Conservation (phyloP, 2,888 invertebrate genomes). For the Xestia sexstrigata region DNA sequence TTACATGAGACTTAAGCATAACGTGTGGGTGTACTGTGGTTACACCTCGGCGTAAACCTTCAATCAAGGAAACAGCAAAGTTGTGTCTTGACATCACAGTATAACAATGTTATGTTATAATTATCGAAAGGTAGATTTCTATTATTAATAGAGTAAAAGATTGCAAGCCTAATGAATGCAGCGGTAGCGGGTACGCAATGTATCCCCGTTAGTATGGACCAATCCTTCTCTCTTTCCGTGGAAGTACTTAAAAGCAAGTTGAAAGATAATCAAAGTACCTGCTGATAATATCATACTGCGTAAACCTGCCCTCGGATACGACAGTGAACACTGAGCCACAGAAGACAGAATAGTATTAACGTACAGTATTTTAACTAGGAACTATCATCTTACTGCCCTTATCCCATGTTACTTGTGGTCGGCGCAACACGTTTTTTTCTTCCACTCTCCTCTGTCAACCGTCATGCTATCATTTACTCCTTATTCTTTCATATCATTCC, state of each 20-base stretch:
- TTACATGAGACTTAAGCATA: background rate
- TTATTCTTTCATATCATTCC: too few species aligned
- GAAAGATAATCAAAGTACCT: constrained; percentile 5
- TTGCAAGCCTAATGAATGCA: background rate
- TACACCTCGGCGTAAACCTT: background rate
- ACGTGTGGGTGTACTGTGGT: background rate
- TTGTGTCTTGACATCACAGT: too few species aligned
- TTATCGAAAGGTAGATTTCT: background rate
- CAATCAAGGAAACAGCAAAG: too few species aligned
- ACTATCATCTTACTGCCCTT: too few species aligned
- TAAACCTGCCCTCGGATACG: constrained; percentile 4
- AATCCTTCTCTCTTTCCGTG: constrained; percentile 1
- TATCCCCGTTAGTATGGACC: background rate
- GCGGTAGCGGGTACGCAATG: background rate
- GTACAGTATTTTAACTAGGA: background rate
- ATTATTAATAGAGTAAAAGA: background rate
- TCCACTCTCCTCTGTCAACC: too few species aligned
- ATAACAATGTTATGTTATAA: background rate
- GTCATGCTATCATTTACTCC: too few species aligned
- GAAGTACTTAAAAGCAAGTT: constrained; percentile 19
- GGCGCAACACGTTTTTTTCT: too few species aligned
- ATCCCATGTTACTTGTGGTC: too few species aligned
- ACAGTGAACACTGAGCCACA: background rate
- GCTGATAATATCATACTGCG: constrained; percentile 22
- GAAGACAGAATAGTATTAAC: background rate